These are phyloP conservation scores for Drosophila paulistorum DNA, from an alignment of 1,140 invertebrate species.

Conservation along the genomic window DNA sequence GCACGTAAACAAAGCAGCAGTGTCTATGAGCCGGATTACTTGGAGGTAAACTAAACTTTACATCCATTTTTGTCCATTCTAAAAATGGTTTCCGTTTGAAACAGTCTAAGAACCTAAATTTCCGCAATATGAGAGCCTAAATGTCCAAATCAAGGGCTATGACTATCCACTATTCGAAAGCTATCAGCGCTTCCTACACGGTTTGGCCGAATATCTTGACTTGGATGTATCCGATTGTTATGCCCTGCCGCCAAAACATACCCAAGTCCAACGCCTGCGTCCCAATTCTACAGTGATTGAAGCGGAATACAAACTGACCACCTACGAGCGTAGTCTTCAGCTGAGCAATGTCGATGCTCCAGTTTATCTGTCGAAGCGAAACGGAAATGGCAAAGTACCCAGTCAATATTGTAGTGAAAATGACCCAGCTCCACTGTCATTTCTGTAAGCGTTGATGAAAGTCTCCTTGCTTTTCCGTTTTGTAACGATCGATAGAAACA, in stretches of 20 bases:
- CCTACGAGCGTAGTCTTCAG: conserved; percentile 92
- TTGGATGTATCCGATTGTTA: conserved; percentile 91
- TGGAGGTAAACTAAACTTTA: conserved; percentile 81
- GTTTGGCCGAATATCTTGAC: conserved; percentile 88
- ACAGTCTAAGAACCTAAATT: conserved; percentile 87
- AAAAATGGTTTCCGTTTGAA: conserved; percentile 40
- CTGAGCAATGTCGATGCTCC: conserved; percentile 85
- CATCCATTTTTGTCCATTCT: neutral
- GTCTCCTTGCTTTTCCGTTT: no score
- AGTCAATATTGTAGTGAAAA: no score
- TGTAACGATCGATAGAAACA: no score
- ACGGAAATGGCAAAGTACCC: no score
- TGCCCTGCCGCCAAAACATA: conserved; percentile 88
- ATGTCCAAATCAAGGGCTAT: conserved; percentile 92
- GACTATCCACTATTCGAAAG: conserved; percentile 91
- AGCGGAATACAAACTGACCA: conserved; percentile 88
- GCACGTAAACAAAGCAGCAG: conserved; percentile 58
- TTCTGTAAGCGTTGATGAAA: no score
- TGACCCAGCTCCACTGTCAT: no score
- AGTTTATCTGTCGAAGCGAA: no score
- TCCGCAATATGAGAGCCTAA: conserved; percentile 89
- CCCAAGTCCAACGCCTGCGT: conserved; percentile 88
- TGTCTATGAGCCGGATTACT: conserved; percentile 85
- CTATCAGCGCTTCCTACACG: conserved; percentile 90
- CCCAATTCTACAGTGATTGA: conserved; percentile 87